Conservation (phyloP, 2,797 vertebrate genomes). For the Schizothorax lantsangensis region DNA sequence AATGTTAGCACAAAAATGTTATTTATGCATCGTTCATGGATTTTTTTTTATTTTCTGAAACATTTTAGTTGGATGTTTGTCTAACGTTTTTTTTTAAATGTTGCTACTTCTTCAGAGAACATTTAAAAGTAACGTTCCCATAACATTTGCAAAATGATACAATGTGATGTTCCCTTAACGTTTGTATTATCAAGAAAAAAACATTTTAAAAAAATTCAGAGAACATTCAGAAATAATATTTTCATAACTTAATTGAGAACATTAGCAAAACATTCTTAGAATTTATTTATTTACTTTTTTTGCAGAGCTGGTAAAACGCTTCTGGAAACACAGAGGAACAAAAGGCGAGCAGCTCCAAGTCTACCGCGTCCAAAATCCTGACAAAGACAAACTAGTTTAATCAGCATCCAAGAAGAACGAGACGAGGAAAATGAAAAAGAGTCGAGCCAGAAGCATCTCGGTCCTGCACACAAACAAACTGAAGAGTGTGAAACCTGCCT, state of each 20-base stretch:
- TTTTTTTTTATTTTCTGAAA: too few relatives aligned
- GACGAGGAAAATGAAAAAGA: constrained; percentile 26
- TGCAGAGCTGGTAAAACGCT: constrained; percentile 7
- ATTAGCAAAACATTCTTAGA: not conserved
- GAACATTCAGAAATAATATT: not conserved
- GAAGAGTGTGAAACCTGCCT: not conserved
- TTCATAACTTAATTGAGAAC: not conserved
- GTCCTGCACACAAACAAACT: constrained; percentile 28
- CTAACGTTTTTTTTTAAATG: too few relatives aligned
- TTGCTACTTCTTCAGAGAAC: too few relatives aligned
- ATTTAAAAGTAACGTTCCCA: too few relatives aligned
- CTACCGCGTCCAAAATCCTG: constrained; percentile 51
- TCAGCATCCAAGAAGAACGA: constrained; percentile 55
- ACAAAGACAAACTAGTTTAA: constrained; percentile 67
- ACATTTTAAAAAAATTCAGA: not conserved
- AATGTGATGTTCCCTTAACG: too few relatives aligned
- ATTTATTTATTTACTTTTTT: not conserved
- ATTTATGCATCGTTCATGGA: too few relatives aligned
- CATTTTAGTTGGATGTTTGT: too few relatives aligned
- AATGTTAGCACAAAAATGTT: too few relatives aligned
- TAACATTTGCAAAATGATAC: too few relatives aligned
- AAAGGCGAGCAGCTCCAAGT: constrained; percentile 36
- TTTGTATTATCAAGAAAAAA: too few relatives aligned
- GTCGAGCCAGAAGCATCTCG: not conserved
- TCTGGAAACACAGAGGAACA: constrained; percentile 28